Evolutionary conservation across 2,797 vertebrate species (phyloP), one percentile per base, ranked within the genome.

Genomic region (Calcarius lapponicus): DNA sequence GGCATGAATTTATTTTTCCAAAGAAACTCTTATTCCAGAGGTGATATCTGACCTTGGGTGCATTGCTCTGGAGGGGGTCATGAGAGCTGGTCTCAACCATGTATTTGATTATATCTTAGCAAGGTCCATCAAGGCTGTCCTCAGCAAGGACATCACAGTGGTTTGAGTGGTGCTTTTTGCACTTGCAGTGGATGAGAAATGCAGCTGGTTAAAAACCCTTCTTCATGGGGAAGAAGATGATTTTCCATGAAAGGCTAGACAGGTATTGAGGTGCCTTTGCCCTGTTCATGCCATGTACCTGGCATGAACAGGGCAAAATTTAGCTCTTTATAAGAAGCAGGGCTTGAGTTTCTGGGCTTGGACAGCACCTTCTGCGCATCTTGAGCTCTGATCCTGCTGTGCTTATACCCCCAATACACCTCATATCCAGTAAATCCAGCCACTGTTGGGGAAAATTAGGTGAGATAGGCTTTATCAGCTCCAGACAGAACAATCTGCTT

Each of bases 61-160:
- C 7, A 2, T 10, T 28, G 65, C 36, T 78, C 36, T 78, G 61
- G 65, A 54, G 36, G 15, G 15, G 13, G 11, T 43, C 38, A 16
- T 19, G 24, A 65, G 32, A 75, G 21, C 18, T 2, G 2, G 8
- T 14, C 17, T 71, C 32, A 36, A 13, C 20, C 17, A 51, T 0
- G 0, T 28, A 9, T 58, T 32, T 56, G 10, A 36, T 62, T 47
- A 3, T 53, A 58, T 38, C 53, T 84, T 40, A 40, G 31, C 38
- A 57, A 43, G 17, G 18, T 18, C 15, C 29, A n/a, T 32, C 84
- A 57, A 64, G 24, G 36, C 6, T 20, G 12, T 67, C 69, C 31
- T 67, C 57, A 90, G 51, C 73, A 79, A 53, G 66, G 82, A 25
- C 18, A 50, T 32, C 42, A 5, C 7, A 2, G 50, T 0, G 0